A percentile compares a stretch with the other conserved stretches of the same genome.
Conservation (phyloP, 1,140 invertebrate species). For the Adelges cooleyi region DNA sequence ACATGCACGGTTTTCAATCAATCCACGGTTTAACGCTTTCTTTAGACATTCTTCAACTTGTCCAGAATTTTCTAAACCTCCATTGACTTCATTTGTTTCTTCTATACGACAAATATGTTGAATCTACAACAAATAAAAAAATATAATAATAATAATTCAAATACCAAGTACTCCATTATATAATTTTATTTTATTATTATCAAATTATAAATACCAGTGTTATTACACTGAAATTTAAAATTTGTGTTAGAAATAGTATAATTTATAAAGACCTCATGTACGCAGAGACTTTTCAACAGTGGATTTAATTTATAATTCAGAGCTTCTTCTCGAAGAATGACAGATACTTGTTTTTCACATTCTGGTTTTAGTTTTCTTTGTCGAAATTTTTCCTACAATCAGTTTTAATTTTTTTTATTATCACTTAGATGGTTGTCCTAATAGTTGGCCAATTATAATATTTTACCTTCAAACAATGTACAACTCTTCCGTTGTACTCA, state of each 20-base stretch:
- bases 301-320: slow-evolving; percentile 79
- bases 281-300: slow-evolving; percentile 61
- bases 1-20: slow-evolving; percentile 61
- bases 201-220: too few species aligned
- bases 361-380: slow-evolving; percentile 54
- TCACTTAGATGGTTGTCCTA: too few species aligned
- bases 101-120: slow-evolving; percentile 41
- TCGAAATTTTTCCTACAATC: slow-evolving; percentile 55
- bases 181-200: too few species aligned
- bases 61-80: slow-evolving; percentile 44
- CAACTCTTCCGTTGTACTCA: slow-evolving; percentile 49
- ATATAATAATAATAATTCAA: neutral
- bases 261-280: slow-evolving; percentile 47
- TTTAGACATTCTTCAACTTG: slow-evolving; percentile 80
- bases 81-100: slow-evolving; percentile 42
- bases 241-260: too few species aligned
- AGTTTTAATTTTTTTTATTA: too few species aligned
- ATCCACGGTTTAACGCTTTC: slow-evolving; percentile 56
- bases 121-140: slow-evolving; percentile 36
- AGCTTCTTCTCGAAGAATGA: slow-evolving; percentile 72
- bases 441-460: too few species aligned
- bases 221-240: too few species aligned
- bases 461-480: slow-evolving; percentile 36
- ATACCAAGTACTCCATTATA: too few species aligned
- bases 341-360: slow-evolving; percentile 71